Percentiles rank a stretch among this genome's conserved stretches.
Evolutionary conservation across 2,797 vertebrate genomes (phyloP).

Genomic region (Ammospiza maritima): DNA sequence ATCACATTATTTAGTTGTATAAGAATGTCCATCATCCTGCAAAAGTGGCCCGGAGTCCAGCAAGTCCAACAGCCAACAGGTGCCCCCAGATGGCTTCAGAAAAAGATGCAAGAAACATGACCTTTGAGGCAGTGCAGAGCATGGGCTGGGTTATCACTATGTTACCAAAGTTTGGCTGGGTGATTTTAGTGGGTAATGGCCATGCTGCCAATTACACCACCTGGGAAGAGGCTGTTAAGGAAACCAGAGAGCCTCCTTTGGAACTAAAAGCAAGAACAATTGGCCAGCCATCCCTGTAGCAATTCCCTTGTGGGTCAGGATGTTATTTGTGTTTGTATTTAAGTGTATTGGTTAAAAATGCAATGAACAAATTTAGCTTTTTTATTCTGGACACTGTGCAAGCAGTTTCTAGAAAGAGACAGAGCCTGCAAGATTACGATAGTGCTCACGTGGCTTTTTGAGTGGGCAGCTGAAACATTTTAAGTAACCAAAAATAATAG

Average conservation of each 20-base stretch:
- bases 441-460: conserved; percentile 42
- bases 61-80: neutral
- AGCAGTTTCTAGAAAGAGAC: conserved; percentile 59
- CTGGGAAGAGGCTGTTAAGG: neutral
- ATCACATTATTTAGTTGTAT: neutral
- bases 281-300: neutral
- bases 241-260: neutral
- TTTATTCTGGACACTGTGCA: conserved; percentile 14
- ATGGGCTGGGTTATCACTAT: neutral
- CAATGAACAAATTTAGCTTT: conserved; percentile 14
- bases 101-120: neutral
- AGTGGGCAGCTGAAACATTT: conserved; percentile 63
- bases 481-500: conserved; percentile 68
- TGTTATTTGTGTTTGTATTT: neutral
- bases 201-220: neutral
- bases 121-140: neutral
- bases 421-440: conserved; percentile 12
- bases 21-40: neutral
- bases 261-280: neutral
- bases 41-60: neutral
- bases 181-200: neutral
- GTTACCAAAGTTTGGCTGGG: neutral
- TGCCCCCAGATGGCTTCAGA: conserved; percentile 21
- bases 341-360: neutral
- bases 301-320: neutral